Conservation (phyloP, 2,888 invertebrate species). For the Aleiodes testaceus region DNA sequence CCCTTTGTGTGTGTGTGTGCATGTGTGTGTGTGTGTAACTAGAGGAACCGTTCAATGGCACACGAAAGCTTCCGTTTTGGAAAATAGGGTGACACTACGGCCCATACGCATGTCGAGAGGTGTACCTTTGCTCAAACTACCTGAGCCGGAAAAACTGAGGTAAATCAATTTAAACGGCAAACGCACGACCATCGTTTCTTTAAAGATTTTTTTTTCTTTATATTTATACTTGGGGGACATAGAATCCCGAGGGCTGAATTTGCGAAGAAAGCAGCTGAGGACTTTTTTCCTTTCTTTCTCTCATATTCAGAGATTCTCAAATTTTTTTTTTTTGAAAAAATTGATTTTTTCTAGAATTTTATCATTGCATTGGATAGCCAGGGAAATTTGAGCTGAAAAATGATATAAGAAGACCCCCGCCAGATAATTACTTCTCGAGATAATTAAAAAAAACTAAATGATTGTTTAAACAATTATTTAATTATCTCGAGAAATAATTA, state of each 20-base stretch:
- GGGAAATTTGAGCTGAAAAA: no score
- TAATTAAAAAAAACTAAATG: no score
- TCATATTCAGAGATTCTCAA: conserved; percentile 53
- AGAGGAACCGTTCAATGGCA: conserved; percentile 20
- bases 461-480: no score
- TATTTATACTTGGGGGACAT: conserved; percentile 32
- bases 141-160: conserved; percentile 65
- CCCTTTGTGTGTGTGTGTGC: conserved; percentile 44
- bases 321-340: conserved; percentile 10
- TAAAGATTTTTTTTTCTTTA: conserved; percentile 45
- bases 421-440: no score
- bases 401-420: no score
- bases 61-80: conserved; percentile 41
- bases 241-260: conserved; percentile 59
- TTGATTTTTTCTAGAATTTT: neutral
- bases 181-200: conserved; percentile 52
- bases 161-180: conserved; percentile 69
- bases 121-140: conserved; percentile 55
- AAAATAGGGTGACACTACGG: conserved; percentile 24
- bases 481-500: no score
- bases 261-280: conserved; percentile 69
- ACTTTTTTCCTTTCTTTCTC: conserved; percentile 59
- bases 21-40: conserved; percentile 16
- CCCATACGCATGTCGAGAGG: conserved; percentile 22
- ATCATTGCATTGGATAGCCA: neutral